A percentile compares a stretch with the other conserved stretches of the same genome.
Evolutionary conservation across 2,888 invertebrate genomes (phyloP).

Genomic region (Tanypteryx hageni): DNA sequence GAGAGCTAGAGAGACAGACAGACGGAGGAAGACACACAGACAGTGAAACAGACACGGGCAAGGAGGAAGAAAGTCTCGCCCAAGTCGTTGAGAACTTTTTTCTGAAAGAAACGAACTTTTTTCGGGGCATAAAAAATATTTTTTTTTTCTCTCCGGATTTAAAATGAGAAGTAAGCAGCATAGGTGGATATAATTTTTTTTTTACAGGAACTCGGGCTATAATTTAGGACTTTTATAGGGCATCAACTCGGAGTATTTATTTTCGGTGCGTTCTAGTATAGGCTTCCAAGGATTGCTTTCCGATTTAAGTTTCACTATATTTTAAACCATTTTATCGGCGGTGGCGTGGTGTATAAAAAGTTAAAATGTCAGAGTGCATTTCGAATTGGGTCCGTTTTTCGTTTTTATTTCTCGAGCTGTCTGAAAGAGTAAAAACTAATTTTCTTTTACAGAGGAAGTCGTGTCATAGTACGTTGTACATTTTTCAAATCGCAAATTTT

Average conservation of each 20-base stretch:
- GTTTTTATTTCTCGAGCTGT: not conserved
- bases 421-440: not conserved
- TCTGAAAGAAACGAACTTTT: not conserved
- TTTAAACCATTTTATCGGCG: not conserved
- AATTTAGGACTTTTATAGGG: not conserved
- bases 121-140: not conserved
- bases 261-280: not conserved
- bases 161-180: not conserved
- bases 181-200: not conserved
- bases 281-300: not conserved
- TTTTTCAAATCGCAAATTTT: too few relatives aligned
- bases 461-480: not conserved
- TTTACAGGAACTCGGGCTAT: slow-evolving; percentile 4
- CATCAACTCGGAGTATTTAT: not conserved
- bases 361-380: not conserved
- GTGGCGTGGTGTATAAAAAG: not conserved
- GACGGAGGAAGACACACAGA: too few relatives aligned
- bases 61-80: not conserved
- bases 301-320: not conserved
- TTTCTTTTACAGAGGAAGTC: not conserved
- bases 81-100: not conserved
- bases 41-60: not conserved
- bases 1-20: too few relatives aligned
- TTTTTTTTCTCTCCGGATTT: not conserved
- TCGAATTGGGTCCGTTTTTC: not conserved